A percentile compares a stretch with the other conserved stretches of the same genome.
phyloP scores from a whole-genome alignment of 2,113 vertebrate species.

The Monarcha castaneiventris region DNA sequence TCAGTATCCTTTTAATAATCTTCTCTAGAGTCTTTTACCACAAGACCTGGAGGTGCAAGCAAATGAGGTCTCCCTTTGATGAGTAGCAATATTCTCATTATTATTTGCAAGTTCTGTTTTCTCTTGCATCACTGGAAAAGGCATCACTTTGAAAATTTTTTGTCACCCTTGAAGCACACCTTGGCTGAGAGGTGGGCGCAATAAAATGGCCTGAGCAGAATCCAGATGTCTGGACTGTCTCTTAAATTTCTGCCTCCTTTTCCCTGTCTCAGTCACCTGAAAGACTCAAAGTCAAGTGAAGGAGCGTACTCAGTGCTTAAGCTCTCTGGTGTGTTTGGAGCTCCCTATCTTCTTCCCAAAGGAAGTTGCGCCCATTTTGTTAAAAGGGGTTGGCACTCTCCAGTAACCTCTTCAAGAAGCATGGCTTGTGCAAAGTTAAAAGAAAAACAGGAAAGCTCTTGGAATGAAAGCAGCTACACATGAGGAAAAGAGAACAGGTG shows the following conservation, averaged over 20 bases:
- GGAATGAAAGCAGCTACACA: not conserved
- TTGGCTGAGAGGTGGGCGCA: not conserved
- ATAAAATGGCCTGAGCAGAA: not conserved
- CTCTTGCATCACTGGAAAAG: not conserved
- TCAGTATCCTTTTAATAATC: not conserved
- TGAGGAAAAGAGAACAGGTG: not conserved
- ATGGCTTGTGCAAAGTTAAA: not conserved
- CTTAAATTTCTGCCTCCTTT: not conserved
- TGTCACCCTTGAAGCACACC: not conserved
- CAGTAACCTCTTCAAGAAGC: not conserved
- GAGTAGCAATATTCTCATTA: not conserved
- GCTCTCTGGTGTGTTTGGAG: not conserved
- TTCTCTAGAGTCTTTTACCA: not conserved
- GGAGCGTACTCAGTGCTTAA: fast-evolving
- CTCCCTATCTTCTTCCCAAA: not conserved
- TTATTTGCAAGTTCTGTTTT: conserved; percentile 23
- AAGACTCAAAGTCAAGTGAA: not conserved
- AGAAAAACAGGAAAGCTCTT: not conserved
- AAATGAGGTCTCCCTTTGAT: not conserved
- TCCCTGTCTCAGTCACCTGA: not conserved
- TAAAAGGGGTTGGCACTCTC: not conserved
- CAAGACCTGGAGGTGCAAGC: not conserved
- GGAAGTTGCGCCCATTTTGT: not conserved
- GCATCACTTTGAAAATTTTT: not conserved
- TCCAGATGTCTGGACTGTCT: not conserved